phyloP scores from a whole-genome alignment of 1,140 invertebrate genomes.

The Drosophila obscura region DNA sequence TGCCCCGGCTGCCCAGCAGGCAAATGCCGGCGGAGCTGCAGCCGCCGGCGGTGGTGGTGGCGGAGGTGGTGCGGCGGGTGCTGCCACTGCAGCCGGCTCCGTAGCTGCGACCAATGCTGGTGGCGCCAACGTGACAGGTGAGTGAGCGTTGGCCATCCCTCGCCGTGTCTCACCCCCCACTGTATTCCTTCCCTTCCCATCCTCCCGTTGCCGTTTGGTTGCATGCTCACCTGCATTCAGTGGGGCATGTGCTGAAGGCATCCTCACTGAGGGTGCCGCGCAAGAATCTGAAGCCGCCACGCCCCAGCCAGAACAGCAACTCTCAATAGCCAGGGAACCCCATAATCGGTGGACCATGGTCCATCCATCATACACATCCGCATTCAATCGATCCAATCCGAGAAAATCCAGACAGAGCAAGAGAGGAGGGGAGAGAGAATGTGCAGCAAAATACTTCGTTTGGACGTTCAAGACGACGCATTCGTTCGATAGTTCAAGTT shows the following conservation, averaged over 20 bases:
- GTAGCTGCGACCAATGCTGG: conserved; percentile 63
- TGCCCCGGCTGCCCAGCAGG: conserved; percentile 49
- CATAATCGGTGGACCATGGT: no score
- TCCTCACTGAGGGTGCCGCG: not conserved
- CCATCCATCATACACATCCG: no score
- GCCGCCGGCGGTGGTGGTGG: conserved; percentile 54
- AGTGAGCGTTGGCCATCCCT: conserved; percentile 53
- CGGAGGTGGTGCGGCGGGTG: conserved; percentile 46
- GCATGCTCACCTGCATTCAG: conserved; percentile 16
- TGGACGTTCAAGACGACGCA: no score
- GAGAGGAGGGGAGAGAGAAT: no score
- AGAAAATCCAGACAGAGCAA: no score
- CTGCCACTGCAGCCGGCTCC: conserved; percentile 60
- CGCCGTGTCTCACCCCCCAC: not conserved
- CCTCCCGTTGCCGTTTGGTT: not conserved
- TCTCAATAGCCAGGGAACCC: no score
- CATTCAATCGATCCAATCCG: no score
- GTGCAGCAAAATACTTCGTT: no score
- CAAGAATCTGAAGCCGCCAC: conserved; percentile 9
- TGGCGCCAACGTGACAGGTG: conserved; percentile 74
- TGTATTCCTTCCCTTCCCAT: not conserved
- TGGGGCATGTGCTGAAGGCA: not conserved
- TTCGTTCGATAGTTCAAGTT: no score
- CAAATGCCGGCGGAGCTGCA: conserved; percentile 40
- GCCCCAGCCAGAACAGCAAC: not conserved